Evolutionary conservation across 37 sponge, comb jelly and placozoan genomes (phyloP), one percentile per base, ranked within the genome.

Genomic region (Theonella swinhoei): DNA sequence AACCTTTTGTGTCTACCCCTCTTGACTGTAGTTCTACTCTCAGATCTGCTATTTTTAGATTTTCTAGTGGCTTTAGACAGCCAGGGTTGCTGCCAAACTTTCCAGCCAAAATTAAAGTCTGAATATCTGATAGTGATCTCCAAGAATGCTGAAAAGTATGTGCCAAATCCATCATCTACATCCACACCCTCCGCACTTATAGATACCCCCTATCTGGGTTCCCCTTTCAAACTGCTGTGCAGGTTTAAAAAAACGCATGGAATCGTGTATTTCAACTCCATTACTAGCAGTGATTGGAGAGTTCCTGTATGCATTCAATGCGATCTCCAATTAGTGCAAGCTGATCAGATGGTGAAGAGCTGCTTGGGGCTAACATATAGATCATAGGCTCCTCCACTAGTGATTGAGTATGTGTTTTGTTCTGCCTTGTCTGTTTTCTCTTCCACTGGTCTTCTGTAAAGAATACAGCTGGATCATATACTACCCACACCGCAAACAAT

Each of bases 1-100:
- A 37, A 9, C 39, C 72, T 8, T 30, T 35, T 11, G 72, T 70
- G 17, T 7, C 25, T 9, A 36, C 23, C 11, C 60, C 60, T 35
- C 39, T 70, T 8, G 72, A 11, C 36, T 70, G 9, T 24, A 70
- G 72, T 39, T 70, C 72, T 5, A 37, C 72, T 35, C 72, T 70
- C 23, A 70, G 72, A 17, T 70, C 72, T 24, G 37, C 39, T 8
- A 70, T 39, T 35, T n/a, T n/a, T 30, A 70, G 24, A 35, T 17
- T 11, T 14, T 70, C 72, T 35, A 70, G 8, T 36, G 72, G 39
- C 36, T 70, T 70, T 70, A 70, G 39, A 37, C 8, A 5, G 39
- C 72, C 72, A n/a, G 72, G 72, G 8, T 37, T 24, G 7, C 24
- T 70, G 11, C 72, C 72, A 70, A 36, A 70, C 23, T 70, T 70